Evolutionary conservation across 2,797 vertebrate species (phyloP), one percentile per base, ranked within the genome.

Genomic region (Microhierax caerulescens): DNA sequence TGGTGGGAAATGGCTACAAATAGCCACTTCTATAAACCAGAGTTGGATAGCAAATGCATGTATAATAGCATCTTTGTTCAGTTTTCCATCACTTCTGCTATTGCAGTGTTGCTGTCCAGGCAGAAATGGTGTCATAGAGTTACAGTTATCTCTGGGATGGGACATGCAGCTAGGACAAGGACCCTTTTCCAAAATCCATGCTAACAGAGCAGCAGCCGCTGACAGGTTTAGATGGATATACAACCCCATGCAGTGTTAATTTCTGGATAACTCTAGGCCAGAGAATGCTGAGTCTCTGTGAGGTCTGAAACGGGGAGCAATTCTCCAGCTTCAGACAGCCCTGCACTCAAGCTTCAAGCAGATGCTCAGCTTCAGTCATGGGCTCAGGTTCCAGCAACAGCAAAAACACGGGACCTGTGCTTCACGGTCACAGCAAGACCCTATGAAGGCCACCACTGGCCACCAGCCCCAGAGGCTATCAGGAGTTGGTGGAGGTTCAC

Each of bases 381-480:
- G 30, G 59, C 30, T 95, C n/a, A 32, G 48, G 15, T n/a, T 65
- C 37, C 56, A 91, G 34, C 18, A 74, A 23, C 19, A 54, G 59
- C n/a, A 90, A 37, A 57, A 84, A 21, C 16, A 41, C 2, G 4
- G 43, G 32, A 63, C 8, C 25, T 53, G 10, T 30, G 10, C 5
- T 45, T 81, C 57, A 68, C 1, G 2, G 10, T 24, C 43, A 54
- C 0, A 1, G 15, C 34, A 78, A 43, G 77, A 54, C 15, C 18
- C 47, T 0, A 0, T 22, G 39, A 28, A 76, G 48, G 37, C 34
- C 90, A 57, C 39, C 24, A 9, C 28, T 1, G 13, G 60, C 48
- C 50, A 30, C 53, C 57, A 80, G 54, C 56, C 56, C n/a, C n/a
- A 82, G 47, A 63, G 43, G 39, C 24, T 86, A 25, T 34, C 47